phyloP scores from a whole-genome alignment of 2,888 invertebrate species.

The Gryllus longicercus region DNA sequence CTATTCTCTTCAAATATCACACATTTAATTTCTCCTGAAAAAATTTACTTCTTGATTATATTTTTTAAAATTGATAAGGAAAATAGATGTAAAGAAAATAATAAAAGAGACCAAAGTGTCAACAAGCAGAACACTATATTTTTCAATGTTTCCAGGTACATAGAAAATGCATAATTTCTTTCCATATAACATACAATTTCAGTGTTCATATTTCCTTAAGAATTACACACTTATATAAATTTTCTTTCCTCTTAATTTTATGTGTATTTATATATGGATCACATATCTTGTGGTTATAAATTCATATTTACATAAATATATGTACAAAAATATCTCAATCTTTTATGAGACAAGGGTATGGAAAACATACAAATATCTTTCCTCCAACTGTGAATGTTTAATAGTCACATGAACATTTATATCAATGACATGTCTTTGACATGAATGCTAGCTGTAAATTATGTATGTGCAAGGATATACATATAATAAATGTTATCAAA shows the following conservation, averaged over 20 bases:
- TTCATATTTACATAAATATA: conserved; percentile 24
- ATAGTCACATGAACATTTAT: background rate
- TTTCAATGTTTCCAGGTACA: conserved; percentile 21
- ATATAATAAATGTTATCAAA: conserved; percentile 10
- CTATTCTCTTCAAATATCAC: too few species aligned
- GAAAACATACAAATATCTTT: conserved; percentile 12
- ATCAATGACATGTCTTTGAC: conserved; percentile 8
- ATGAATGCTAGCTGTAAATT: background rate
- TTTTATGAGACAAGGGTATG: conserved; percentile 19
- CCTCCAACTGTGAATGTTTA: background rate
- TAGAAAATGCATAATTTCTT: conserved; percentile 21
- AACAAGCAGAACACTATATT: conserved; percentile 17
- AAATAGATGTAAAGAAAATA: too few species aligned
- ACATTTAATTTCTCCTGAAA: too few species aligned
- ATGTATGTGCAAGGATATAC: conserved; percentile 17
- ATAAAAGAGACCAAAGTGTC: background rate
- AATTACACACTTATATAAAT: background rate
- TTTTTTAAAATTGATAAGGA: too few species aligned
- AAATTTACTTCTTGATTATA: too few species aligned
- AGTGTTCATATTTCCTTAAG: background rate
- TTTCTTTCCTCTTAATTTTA: background rate
- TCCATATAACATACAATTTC: conserved; percentile 2
- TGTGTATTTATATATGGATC: background rate
- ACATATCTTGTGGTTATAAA: background rate
- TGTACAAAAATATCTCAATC: conserved; percentile 31